Conservation (phyloP, 2,113 vertebrate species). For the Callorhinus ursinus region DNA sequence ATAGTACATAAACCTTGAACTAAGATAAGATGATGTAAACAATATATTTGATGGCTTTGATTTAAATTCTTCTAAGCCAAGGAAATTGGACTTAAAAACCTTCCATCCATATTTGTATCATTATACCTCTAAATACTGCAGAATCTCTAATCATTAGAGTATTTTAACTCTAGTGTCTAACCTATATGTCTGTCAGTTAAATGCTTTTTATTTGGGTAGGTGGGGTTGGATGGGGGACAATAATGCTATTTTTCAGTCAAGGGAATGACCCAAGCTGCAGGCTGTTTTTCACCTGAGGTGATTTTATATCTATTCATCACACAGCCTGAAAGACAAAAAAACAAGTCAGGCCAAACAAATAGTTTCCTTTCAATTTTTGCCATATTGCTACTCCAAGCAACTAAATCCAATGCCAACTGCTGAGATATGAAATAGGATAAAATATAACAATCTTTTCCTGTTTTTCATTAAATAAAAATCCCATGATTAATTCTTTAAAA, state of each 20-base stretch:
- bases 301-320: constrained; percentile 24
- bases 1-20: background rate
- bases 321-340: constrained; percentile 31
- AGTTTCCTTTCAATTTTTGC: constrained; percentile 50
- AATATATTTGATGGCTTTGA: background rate
- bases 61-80: constrained; percentile 18
- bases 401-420: background rate
- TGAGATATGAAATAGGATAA: constrained; percentile 48
- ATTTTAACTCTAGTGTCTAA: background rate
- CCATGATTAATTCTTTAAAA: constrained; percentile 40
- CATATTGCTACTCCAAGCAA: constrained; percentile 8
- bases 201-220: background rate
- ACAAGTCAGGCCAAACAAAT: background rate
- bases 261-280: background rate
- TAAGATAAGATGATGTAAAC: constrained; percentile 46
- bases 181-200: background rate
- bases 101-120: background rate
- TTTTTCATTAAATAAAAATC: constrained; percentile 29
- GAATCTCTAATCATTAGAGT: background rate
- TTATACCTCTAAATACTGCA: constrained; percentile 46
- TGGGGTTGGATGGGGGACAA: too few relatives aligned
- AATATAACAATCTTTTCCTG: constrained; percentile 27
- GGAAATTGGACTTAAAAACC: background rate
- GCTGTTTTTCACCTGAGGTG: background rate
- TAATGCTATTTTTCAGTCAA: background rate